These are phyloP conservation scores for Scolanthus callimorphus DNA, from an alignment of 92 coral and sea anemone genomes.

Conservation along the genomic window DNA sequence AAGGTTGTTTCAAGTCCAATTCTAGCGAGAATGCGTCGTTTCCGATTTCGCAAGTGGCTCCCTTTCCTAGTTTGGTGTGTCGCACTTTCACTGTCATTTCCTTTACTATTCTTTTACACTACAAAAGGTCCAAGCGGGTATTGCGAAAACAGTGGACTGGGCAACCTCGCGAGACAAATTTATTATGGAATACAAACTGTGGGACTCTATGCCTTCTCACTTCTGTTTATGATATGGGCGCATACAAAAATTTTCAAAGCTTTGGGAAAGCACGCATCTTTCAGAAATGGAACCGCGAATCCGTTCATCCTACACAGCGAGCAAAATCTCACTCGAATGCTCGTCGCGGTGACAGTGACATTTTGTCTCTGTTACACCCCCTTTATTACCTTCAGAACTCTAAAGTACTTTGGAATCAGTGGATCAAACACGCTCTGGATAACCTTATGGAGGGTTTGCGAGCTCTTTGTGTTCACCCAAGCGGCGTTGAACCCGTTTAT, in stretches of 20 bases:
- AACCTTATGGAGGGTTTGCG: constrained; percentile 26
- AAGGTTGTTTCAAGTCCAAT: constrained; percentile 33
- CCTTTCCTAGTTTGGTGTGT: constrained; percentile 31
- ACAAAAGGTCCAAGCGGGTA: not conserved
- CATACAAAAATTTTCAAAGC: constrained; percentile 33
- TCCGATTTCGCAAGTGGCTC: constrained; percentile 29
- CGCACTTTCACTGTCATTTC: constrained; percentile 29
- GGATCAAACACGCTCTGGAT: constrained; percentile 7
- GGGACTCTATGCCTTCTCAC: constrained; percentile 22
- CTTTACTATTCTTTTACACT: constrained; percentile 9
- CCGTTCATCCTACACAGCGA: constrained; percentile 22
- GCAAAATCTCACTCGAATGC: constrained; percentile 48
- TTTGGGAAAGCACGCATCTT: constrained; percentile 17
- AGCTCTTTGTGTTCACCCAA: constrained; percentile 36
- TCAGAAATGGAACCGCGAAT: constrained; percentile 3
- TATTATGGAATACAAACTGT: constrained; percentile 38
- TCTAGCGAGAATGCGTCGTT: constrained; percentile 36
- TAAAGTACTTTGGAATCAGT: constrained; percentile 13
- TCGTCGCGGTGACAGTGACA: constrained; percentile 28
- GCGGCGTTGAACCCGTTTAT: constrained; percentile 45
- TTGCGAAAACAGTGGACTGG: constrained; percentile 15
- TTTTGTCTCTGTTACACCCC: constrained; percentile 44
- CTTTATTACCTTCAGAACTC: constrained; percentile 14
- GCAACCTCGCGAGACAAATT: constrained; percentile 18
- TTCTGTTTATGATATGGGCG: constrained; percentile 47